Base-by-base conservation (phyloP, 1,140 invertebrate species). In the Zaprionus taronus region DNA sequence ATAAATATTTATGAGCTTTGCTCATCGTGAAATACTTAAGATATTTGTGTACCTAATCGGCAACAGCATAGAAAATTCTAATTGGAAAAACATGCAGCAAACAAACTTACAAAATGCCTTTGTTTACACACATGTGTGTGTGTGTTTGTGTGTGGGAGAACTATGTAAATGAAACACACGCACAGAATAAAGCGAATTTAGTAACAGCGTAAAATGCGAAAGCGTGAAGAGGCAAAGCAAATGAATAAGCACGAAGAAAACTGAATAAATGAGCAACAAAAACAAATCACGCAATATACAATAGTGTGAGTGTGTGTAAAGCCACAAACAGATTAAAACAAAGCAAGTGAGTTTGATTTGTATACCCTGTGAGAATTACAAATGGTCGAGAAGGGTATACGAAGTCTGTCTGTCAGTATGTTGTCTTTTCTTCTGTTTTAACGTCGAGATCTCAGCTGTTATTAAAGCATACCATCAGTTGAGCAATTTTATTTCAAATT, bases 161-260 rank as follows among this genome's bases (percentile, higher is more conserved):
- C 26, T 56, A 24, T 56, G 47, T 51, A 51, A 22, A 51, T 51
- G 9, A 47, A 47, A 51, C 47, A 51, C 47, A 51, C 47, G 20
- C 47, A 51, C 47, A 17, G 38, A 44, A 64, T 41, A 74, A 69
- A 70, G 57, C 49, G 41, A 51, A 60, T 73, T 73, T 69, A 51
- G 56, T 69, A 53, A 38, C 60, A 66, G 47, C 38, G 61, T 49
- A 41, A 62, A 73, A 68, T 70, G 61, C 24, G 47, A 66, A 84
- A 72, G 82, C 79, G 64, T 85, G 79, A 72, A 68, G 71, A 83
- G 58, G 66, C 80, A 61, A 68, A 53, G 24, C 71, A 70, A 85
- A 85, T 84, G 82, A 84, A 81, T 75, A 75, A 78, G 74, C 73
- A 71, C 60, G 61, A 72, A 72, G 51, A 41, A 63, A 72, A 70